These are phyloP conservation scores for Brachycybe producta DNA, from an alignment of 2,888 invertebrate genomes.

Conservation along the genomic window DNA sequence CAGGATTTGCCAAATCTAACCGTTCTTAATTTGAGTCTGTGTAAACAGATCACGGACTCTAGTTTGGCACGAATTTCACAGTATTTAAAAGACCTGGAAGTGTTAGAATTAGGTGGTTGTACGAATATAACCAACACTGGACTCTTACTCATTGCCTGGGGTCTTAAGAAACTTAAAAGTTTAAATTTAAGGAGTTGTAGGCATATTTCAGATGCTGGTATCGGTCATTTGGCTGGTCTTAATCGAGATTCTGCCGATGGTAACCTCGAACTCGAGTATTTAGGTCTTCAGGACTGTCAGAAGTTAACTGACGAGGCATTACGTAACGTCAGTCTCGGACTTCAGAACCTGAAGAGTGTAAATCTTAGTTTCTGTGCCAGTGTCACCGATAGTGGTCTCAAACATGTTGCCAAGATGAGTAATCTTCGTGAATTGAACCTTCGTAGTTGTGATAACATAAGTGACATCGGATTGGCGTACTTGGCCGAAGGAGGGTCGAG, in stretches of 20 bases:
- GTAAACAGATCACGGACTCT: slow-evolving; percentile 89
- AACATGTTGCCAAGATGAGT: slow-evolving; percentile 72
- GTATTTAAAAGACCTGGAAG: slow-evolving; percentile 66
- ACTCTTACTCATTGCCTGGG: slow-evolving; percentile 72
- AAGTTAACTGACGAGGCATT: slow-evolving; percentile 81
- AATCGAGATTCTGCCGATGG: slow-evolving; percentile 26
- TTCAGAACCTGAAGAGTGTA: slow-evolving; percentile 64
- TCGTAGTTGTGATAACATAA: slow-evolving; percentile 83
- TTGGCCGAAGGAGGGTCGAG: slow-evolving; percentile 72
- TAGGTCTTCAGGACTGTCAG: slow-evolving; percentile 89
- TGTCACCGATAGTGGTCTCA: slow-evolving; percentile 82
- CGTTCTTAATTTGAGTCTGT: slow-evolving; percentile 72
- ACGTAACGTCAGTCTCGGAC: slow-evolving; percentile 66
- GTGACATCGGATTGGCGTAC: slow-evolving; percentile 81
- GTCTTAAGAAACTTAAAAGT: slow-evolving; percentile 64
- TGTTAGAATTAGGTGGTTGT: slow-evolving; percentile 80
- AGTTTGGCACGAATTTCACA: slow-evolving; percentile 73
- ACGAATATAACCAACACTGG: slow-evolving; percentile 81
- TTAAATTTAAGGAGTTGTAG: slow-evolving; percentile 84
- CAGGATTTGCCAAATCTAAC: slow-evolving; percentile 59
- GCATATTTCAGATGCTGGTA: slow-evolving; percentile 81
- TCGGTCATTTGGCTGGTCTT: slow-evolving; percentile 63
- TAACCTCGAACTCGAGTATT: slow-evolving; percentile 59
- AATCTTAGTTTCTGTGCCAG: slow-evolving; percentile 90
- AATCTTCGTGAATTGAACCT: slow-evolving; percentile 66